Evolutionary conservation across 2,797 vertebrate genomes (phyloP), one percentile per base, ranked within the genome.

Genomic region (Taenioides sp.): DNA sequence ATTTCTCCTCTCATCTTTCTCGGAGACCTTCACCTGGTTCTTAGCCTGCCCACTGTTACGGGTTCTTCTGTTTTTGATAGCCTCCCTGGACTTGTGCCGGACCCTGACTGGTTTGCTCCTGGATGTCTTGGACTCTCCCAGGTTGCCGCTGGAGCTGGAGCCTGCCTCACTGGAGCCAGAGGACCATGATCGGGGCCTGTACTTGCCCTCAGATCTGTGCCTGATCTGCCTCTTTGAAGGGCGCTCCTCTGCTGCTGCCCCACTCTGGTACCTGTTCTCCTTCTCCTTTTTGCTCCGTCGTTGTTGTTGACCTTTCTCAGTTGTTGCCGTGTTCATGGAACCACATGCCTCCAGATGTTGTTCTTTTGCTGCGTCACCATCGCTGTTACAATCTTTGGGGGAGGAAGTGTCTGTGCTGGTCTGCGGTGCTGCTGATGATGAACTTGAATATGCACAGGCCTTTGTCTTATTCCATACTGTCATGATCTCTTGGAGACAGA

Each of bases 401-500:
- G 98, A 98, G 80, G 97, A 96, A 72, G 97, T 98, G 84, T 96
- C 98, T 0, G 98, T 98, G 95, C 97, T 97, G 82, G 97, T 97
- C 88, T 98, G 96, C 67, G 96, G 98, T 84, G 94, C 97, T 70
- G 96, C 96, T 86, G 98, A 98, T 50, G 98, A 98, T 81, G 96
- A 97, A 90, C 97, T 96, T 72, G 96, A 97, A 92, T 96, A 96
- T 82, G 97, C 89, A 70, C 95, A 95, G 79, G 95, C 93, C 92
- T 97, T 97, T 70, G 97, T 94, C 90, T 96, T 98, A 93, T 97
- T 99, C 98, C 98, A 99, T 87, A 99, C 98, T 0, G 97, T 98
- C 97, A 98, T 97, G 78, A 98, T 98, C 93, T 99, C 98, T 91
- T 98, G 97, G 90, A 99, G 96, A 95, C 97, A 99, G 92, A 99